These are phyloP conservation scores for Coturnix japonica DNA, from an alignment of 2,113 vertebrate genomes.

Conservation along the genomic window DNA sequence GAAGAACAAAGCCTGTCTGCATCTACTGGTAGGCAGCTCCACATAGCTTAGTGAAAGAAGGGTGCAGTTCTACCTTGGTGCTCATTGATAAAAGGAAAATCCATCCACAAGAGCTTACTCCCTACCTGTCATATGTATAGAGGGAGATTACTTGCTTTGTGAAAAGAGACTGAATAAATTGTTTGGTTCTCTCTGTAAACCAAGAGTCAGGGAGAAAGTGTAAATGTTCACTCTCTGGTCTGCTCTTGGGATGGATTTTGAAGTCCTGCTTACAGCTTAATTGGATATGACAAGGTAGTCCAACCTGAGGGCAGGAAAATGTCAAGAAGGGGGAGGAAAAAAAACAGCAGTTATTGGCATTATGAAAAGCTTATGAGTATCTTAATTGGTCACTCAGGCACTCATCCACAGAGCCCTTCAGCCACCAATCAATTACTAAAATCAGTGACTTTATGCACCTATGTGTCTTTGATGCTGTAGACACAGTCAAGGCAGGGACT, in stretches of 20 bases:
- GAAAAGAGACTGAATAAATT: background rate
- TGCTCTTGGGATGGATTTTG: background rate
- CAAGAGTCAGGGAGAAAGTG: background rate
- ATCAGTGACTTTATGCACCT: background rate
- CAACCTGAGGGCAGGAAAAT: background rate
- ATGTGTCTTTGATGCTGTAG: background rate
- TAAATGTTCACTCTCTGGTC: background rate
- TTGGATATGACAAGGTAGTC: background rate
- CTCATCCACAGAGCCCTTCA: background rate
- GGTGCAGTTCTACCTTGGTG: background rate
- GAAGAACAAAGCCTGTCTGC: background rate
- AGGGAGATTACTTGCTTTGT: background rate
- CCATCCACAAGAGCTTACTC: background rate
- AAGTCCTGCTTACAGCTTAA: background rate
- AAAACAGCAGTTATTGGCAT: background rate
- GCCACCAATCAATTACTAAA: background rate
- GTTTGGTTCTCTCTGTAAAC: background rate
- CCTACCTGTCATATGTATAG: rapidly evolving
- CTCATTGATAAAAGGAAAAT: background rate
- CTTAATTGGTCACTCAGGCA: background rate
- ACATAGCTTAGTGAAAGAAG: background rate
- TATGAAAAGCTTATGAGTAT: background rate
- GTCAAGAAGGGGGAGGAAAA: background rate
- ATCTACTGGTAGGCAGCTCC: background rate
- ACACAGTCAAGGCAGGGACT: background rate